Base-by-base conservation (phyloP, 2,888 invertebrate species). In the Octonoba sinensis region DNA sequence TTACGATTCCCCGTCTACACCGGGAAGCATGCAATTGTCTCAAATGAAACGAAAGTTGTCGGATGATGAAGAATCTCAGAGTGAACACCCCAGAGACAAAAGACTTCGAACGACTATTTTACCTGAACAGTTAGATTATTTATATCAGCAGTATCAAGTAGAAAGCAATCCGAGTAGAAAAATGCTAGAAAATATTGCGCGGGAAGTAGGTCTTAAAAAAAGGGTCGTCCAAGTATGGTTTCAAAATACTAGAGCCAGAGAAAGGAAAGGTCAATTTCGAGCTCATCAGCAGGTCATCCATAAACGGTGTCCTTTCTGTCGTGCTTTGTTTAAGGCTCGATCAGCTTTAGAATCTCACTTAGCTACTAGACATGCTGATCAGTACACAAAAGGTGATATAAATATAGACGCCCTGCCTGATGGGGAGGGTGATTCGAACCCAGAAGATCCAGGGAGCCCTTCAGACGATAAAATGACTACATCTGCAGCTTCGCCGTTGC, bases 191-290 rank as follows among this genome's bases (percentile, higher is more conserved):
- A 96, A 95, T 86, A 98, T 99, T 87, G 96, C 98, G 11, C 92
- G 95, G 86, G 97, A 98, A 89, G 97, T 98, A 51, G 96, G 97
- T 74, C 91, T 98, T 85, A 97, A 97, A 89, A 98, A 98, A 89
- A 92, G 98, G 86, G 98, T 98, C 69, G 98, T 98, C 76, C 98
- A 98, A 90, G 97, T 97, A 83, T 97, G 97, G 97, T 97, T 97
- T 90, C 97, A 97, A 90, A 97, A 97, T 88, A 96, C 97, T 46
- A 91, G 97, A 86, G 90, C 90, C 24, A 86, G 91, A 86, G 97
- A 97, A 89, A 91, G 96, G 85, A 96, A 96, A 90, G 96, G 96
- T 66, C 96, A 97, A 89, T 96, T 96, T 89, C 91, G 96, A 85
- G 96, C 96, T 24, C 96, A 97, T 89, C 95, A 96, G 86, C 96